Conservation (phyloP, 2,797 vertebrate species). For the Hoplostethus atlanticus region DNA sequence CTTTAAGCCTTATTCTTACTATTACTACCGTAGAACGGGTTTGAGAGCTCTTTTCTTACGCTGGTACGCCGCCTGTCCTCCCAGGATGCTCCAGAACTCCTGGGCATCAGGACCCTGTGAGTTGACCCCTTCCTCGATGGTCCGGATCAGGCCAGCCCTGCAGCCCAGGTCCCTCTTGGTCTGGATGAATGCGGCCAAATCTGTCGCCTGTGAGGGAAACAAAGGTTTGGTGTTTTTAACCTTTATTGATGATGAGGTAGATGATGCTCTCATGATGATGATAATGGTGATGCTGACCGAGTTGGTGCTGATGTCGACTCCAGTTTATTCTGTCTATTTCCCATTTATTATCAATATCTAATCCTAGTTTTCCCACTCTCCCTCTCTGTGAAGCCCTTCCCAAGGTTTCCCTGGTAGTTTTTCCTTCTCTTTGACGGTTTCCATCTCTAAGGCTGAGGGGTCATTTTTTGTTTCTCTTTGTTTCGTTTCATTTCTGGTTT, state of each 20-base stretch:
- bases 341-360: too few species aligned
- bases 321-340: too few species aligned
- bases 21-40: background rate
- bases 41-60: conserved; percentile 73
- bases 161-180: conserved; percentile 96
- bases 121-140: conserved; percentile 92
- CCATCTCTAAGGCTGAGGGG: too few species aligned
- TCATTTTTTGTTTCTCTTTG: too few species aligned
- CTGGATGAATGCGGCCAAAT: conserved; percentile 95
- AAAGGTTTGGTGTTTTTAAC: background rate
- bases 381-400: too few species aligned
- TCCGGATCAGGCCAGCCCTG: conserved; percentile 90
- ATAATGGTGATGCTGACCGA: background rate
- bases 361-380: too few species aligned
- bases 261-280: too few species aligned
- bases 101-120: conserved; percentile 87
- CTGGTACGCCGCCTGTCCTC: conserved; percentile 91
- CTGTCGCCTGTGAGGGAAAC: conserved; percentile 85
- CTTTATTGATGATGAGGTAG: background rate
- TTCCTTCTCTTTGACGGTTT: too few species aligned
- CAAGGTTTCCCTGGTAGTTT: too few species aligned
- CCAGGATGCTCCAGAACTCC: conserved; percentile 95
- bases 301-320: background rate
- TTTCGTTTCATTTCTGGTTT: too few species aligned
- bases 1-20: too few species aligned